Base-by-base conservation (phyloP, 2,797 vertebrate genomes). In the Delichon dasypus region DNA sequence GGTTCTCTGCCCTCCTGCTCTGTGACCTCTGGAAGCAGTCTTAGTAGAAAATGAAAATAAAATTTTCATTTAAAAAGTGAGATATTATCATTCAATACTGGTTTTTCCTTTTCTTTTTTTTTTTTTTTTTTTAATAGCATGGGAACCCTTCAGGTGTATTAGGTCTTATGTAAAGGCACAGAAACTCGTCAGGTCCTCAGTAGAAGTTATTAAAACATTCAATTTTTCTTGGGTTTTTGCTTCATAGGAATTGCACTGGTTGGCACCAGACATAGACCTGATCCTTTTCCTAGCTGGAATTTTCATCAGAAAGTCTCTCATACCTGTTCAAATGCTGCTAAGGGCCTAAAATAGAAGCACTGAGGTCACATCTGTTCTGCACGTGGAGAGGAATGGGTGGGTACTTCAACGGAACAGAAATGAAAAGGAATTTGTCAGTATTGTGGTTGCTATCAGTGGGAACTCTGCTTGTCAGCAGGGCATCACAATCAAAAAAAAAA, bases 341-440 rank as follows among this genome's bases (percentile, higher is more conserved):
- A 87, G 44, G 10, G 19, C 13, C 20, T 57, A 38, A 86, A 95
- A 86, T 36, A 92, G 42, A 38, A 38, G n/a, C 65, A 16, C 38
- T 1, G 6, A 44, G 44, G 73, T 79, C 68, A 50, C 25, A 71
- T 36, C 45, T 80, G n/a, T 6, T 71, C 91, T 57, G 38, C 32
- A 47, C 2, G 0, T 1, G 1, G 21, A 65, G 40, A 57, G 50
- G 16, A 27, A 48, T 22, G 47, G n/a, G 30, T n/a, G 27, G 27
- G 77, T 80, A 62, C 48, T 83, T 83, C 55, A 62, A 61, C 38
- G 48, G 9, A 72, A 27, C 3, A 11, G 61, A 50, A 73, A 67
- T 42, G 13, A 81, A 70, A 77, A 32, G 29, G 66, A 50, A 74
- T 77, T 84, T 64, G 23, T 57, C 38, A 21, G 15, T 47, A 30